Conservation (phyloP, 2,888 invertebrate genomes). For the Opisthograptis luteolata region DNA sequence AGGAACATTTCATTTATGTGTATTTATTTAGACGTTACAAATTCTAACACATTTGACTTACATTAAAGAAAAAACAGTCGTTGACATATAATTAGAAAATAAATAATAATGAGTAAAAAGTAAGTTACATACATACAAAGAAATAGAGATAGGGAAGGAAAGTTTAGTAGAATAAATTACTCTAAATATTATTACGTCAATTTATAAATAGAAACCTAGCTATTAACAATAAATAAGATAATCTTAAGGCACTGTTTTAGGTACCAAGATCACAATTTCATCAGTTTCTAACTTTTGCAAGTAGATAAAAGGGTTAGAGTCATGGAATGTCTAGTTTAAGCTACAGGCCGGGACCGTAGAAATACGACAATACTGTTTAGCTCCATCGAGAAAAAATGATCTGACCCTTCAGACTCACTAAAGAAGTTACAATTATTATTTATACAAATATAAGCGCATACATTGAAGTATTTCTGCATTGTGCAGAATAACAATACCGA, state of each 20-base stretch:
- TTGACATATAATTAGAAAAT: slow-evolving; percentile 48
- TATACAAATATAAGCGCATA: slow-evolving; percentile 83
- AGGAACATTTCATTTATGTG: slow-evolving; percentile 37
- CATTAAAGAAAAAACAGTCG: slow-evolving; percentile 47
- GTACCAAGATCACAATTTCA: slow-evolving; percentile 81
- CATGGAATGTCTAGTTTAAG: slow-evolving; percentile 76
- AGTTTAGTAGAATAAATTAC: slow-evolving; percentile 61
- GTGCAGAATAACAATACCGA: slow-evolving; percentile 84
- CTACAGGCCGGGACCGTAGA: slow-evolving; percentile 36
- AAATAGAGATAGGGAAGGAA: slow-evolving; percentile 50
- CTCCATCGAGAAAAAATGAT: slow-evolving; percentile 53
- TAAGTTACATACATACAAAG: slow-evolving; percentile 40
- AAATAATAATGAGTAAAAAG: slow-evolving; percentile 57
- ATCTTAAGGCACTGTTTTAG: slow-evolving; percentile 81
- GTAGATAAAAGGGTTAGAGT: slow-evolving; percentile 60
- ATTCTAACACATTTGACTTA: slow-evolving; percentile 31
- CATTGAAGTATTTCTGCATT: slow-evolving; percentile 84
- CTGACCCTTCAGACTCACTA: slow-evolving; percentile 65
- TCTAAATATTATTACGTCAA: slow-evolving; percentile 69
- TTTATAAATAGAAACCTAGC: slow-evolving; percentile 77
- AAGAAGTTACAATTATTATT: slow-evolving; percentile 61
- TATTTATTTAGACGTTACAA: slow-evolving; percentile 32
- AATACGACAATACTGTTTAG: slow-evolving; percentile 48
- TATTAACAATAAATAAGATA: slow-evolving; percentile 81
- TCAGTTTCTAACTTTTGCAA: slow-evolving; percentile 61